These are phyloP conservation scores for Terrapene triunguis DNA, from an alignment of 2,113 vertebrate genomes.

Conservation along the genomic window DNA sequence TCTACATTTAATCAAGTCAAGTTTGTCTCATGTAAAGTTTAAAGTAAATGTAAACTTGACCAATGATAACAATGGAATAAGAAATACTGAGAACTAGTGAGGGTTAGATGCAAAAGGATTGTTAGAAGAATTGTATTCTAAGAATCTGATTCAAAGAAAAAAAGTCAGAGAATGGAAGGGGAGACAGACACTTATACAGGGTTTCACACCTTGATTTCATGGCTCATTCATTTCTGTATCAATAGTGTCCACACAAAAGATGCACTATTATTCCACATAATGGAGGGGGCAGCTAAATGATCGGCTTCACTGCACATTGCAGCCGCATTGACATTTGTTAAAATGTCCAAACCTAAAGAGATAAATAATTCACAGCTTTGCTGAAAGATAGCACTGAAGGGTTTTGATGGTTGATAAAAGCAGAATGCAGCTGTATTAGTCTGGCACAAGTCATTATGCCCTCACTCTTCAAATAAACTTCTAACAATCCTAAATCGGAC, in stretches of 20 bases:
- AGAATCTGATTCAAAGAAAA: not conserved
- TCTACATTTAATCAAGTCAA: conserved; percentile 6
- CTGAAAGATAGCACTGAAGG: conserved; percentile 50
- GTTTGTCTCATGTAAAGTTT: not conserved
- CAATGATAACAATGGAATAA: not conserved
- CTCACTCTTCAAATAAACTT: conserved; percentile 34
- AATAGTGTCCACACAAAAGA: conserved; percentile 40
- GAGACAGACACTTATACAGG: not conserved
- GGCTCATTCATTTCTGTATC: conserved; percentile 55
- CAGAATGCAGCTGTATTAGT: conserved; percentile 42
- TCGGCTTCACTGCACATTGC: conserved; percentile 34
- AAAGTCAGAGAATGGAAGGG: not conserved
- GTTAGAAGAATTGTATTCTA: not conserved
- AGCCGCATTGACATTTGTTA: conserved; percentile 54
- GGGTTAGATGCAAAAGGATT: not conserved
- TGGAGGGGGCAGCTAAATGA: not conserved
- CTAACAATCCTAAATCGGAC: not conserved
- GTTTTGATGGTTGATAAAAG: conserved; percentile 54
- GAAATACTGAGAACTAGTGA: not conserved
- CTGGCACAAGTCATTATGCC: not conserved
- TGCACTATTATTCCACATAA: conserved; percentile 45
- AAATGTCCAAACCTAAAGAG: conserved; percentile 47
- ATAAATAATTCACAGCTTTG: conserved; percentile 75
- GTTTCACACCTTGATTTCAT: conserved; percentile 40
- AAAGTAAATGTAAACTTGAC: not conserved